Evolutionary conservation across 2,113 vertebrate species (phyloP), one percentile per base, ranked within the genome.

Genomic region (Rhipidura dahli): DNA sequence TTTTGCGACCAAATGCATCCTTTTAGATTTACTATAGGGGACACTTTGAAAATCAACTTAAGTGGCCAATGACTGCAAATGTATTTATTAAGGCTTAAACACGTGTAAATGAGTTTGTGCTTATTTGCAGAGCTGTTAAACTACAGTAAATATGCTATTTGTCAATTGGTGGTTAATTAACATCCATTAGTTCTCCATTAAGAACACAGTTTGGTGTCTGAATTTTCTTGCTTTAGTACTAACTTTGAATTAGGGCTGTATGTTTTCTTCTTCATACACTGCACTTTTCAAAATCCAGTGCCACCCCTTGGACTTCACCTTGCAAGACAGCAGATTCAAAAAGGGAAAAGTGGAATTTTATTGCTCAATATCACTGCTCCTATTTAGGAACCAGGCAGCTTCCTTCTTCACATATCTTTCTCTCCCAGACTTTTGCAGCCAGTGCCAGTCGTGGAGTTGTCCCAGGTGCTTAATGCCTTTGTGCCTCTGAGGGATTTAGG

Each of bases 31-130:
- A 96, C 92, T 87, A 65, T 59, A 66, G 53, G 85, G 50, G 77
- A 84, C 93, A 89, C 72, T 90, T 54, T 60, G 78, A 94, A 88
- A 94, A 95, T 96, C 75, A 90, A 31, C 90, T 84, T 97, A 95
- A 97, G 82, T 39, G 63, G 75, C 71, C 91, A 85, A 64, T 96
- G 72, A 94, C 72, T 96, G 50, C 94, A 97, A 95, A 81, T 95
- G 60, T 95, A 94, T 96, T 96, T 97, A 96, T 96, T 97, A 93
- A 95, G 92, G 84, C 94, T 96, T 97, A 97, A 97, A 96, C 78
- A 83, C 90, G 93, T 95, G 93, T 96, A 96, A 96, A 91, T 96
- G 71, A 82, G 70, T 95, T 89, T 91, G 75, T 94, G 83, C 96
- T 95, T 95, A 81, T 97, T 97, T 95, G 89, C 40, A 83, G 82